Evolutionary conservation across 2,113 vertebrate genomes (phyloP).

Genomic region (Pan paniscus): DNA sequence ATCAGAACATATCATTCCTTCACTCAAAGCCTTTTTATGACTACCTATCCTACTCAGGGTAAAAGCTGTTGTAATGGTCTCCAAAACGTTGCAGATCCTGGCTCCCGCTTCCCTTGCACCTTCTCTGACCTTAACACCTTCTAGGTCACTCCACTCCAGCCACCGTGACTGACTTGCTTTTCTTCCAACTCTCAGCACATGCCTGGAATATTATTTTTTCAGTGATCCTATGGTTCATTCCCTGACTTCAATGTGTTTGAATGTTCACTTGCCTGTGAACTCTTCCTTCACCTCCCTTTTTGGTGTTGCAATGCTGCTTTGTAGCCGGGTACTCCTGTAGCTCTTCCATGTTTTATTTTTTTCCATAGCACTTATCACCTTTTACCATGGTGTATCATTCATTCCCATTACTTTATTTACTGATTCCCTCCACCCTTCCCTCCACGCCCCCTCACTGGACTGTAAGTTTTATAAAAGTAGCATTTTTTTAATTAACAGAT

Average conservation of each 20-base stretch:
- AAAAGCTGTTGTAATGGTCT: background rate
- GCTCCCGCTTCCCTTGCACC: background rate
- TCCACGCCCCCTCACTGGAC: background rate
- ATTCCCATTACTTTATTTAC: background rate
- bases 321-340: background rate
- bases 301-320: background rate
- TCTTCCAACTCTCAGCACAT: background rate
- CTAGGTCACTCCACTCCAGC: background rate
- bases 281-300: background rate
- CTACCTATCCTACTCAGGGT: background rate
- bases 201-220: background rate
- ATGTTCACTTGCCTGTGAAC: background rate
- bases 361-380: background rate
- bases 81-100: background rate
- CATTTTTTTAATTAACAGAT: background rate
- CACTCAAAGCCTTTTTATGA: background rate
- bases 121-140: background rate
- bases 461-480: background rate
- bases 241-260: background rate
- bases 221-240: background rate
- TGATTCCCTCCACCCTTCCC: rapidly evolving
- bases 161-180: background rate
- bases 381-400: background rate
- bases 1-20: background rate
- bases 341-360: background rate